phyloP scores from a whole-genome alignment of 1,140 invertebrate genomes.

The Drosophila murphyi region DNA sequence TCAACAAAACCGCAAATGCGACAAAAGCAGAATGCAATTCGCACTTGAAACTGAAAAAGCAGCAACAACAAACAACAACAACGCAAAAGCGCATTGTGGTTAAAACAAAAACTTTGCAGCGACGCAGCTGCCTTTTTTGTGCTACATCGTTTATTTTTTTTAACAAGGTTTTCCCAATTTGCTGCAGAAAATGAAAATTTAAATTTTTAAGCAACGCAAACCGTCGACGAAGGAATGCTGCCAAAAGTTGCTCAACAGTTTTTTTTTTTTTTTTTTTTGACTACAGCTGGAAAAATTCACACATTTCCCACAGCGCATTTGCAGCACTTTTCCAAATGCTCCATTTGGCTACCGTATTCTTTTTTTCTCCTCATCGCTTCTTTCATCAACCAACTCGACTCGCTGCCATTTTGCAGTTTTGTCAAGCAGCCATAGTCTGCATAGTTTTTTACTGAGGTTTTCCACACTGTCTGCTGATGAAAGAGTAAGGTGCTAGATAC shows the following conservation, averaged over 20 bases:
- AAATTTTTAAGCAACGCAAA: slow-evolving; percentile 78
- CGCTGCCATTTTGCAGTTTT: slow-evolving; percentile 46
- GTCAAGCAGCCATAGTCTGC: slow-evolving; percentile 45
- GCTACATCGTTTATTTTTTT: slow-evolving; percentile 27
- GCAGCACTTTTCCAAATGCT: slow-evolving; percentile 54
- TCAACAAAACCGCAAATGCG: slow-evolving; percentile 78
- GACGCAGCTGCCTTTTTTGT: slow-evolving; percentile 10
- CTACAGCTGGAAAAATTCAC: slow-evolving; percentile 78
- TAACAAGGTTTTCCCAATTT: slow-evolving; percentile 57
- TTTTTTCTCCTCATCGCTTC: slow-evolving; percentile 6
- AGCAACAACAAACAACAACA: slow-evolving; percentile 25
- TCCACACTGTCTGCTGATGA: slow-evolving; percentile 52
- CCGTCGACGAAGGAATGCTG: slow-evolving; percentile 37
- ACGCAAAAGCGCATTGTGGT: slow-evolving; percentile 39
- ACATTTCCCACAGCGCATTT: slow-evolving; percentile 76
- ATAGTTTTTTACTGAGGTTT: slow-evolving; percentile 36
- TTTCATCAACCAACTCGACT: slow-evolving; percentile 16
- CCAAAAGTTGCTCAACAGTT: slow-evolving; percentile 60
- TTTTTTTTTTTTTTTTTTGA: slow-evolving; percentile 14
- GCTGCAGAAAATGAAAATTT: slow-evolving; percentile 79
- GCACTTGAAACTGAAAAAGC: slow-evolving; percentile 71
- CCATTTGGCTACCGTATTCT: slow-evolving; percentile 42
- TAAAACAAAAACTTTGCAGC: slow-evolving; percentile 36
- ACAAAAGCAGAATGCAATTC: slow-evolving; percentile 82
- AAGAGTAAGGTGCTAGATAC: slow-evolving; percentile 50